Percentiles rank a stretch among this genome's conserved stretches.
These are phyloP conservation scores for Oncopodura yosiiana DNA, from an alignment of 1,140 invertebrate genomes.

Conservation along the genomic window DNA sequence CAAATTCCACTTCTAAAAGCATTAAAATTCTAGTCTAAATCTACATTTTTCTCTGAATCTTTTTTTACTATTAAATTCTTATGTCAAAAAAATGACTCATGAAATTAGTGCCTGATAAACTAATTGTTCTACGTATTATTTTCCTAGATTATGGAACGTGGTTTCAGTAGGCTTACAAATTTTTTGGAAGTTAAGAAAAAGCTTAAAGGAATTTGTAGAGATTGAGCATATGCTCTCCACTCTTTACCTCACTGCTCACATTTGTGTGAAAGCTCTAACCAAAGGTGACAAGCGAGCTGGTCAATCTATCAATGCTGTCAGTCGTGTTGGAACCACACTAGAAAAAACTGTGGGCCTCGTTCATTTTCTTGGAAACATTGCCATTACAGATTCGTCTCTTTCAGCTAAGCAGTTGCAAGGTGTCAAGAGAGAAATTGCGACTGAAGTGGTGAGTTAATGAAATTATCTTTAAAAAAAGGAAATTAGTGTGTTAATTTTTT, in stretches of 20 bases:
- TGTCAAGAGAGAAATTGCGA: background rate
- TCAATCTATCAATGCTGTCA: background rate
- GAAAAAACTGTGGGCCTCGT: background rate
- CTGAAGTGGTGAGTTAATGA: background rate
- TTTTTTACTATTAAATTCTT: background rate
- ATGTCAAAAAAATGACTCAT: too few relatives aligned
- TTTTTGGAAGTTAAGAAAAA: constrained; percentile 7
- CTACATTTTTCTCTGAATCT: background rate
- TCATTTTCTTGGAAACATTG: background rate
- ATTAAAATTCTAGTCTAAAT: background rate
- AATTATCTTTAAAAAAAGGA: too few relatives aligned
- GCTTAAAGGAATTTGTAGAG: constrained; percentile 4
- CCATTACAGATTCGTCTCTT: background rate
- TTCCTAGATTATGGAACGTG: constrained; percentile 16
- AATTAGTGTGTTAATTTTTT: too few relatives aligned
- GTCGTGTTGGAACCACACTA: background rate
- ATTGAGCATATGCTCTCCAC: background rate
- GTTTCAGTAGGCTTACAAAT: constrained; percentile 13
- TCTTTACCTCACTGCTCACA: background rate
- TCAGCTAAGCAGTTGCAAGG: background rate
- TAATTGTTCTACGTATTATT: background rate
- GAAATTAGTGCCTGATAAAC: background rate
- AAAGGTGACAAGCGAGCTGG: background rate
- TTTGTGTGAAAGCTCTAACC: constrained; percentile 3
- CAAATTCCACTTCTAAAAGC: background rate